Evolutionary conservation across 2,113 vertebrate genomes (phyloP).

Genomic region (Clarias gariepinus): DNA sequence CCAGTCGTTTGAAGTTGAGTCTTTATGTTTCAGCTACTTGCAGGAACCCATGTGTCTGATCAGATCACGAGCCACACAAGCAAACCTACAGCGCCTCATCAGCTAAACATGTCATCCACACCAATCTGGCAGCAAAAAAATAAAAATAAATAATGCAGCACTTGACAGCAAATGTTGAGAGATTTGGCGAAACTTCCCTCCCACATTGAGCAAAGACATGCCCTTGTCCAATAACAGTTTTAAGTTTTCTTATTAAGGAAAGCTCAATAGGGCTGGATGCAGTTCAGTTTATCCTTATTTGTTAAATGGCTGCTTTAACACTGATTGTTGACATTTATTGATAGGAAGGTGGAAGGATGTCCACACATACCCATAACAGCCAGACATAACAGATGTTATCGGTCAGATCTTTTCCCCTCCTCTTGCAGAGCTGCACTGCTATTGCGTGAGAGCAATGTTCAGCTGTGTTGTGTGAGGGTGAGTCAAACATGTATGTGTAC

Average conservation of each 20-base stretch:
- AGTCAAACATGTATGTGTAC: conserved; percentile 57
- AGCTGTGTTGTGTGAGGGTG: conserved; percentile 45
- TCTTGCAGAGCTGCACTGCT: conserved; percentile 31
- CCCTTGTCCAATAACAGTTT: background rate
- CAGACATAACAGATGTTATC: conserved; percentile 57
- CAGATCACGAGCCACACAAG: conserved; percentile 15
- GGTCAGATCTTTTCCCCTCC: conserved; percentile 31
- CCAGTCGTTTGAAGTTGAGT: conserved; percentile 48
- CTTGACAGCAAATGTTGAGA: conserved; percentile 50
- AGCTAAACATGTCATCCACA: conserved; percentile 36
- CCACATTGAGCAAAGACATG: conserved; percentile 32
- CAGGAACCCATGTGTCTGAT: conserved; percentile 32
- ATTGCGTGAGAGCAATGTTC: conserved; percentile 60
- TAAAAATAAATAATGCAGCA: background rate
- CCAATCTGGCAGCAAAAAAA: conserved; percentile 36
- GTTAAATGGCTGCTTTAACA: background rate
- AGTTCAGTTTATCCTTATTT: background rate
- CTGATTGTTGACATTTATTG: conserved; percentile 10
- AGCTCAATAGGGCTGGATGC: background rate
- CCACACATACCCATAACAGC: conserved; percentile 19
- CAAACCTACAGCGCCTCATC: conserved; percentile 1
- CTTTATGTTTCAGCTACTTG: conserved; percentile 45
- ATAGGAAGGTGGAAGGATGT: conserved; percentile 14
- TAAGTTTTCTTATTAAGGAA: background rate
- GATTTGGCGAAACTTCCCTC: conserved; percentile 42